Evolutionary conservation across 2,113 vertebrate species (phyloP).

Genomic region (Lethenteron camtschaticum): DNA sequence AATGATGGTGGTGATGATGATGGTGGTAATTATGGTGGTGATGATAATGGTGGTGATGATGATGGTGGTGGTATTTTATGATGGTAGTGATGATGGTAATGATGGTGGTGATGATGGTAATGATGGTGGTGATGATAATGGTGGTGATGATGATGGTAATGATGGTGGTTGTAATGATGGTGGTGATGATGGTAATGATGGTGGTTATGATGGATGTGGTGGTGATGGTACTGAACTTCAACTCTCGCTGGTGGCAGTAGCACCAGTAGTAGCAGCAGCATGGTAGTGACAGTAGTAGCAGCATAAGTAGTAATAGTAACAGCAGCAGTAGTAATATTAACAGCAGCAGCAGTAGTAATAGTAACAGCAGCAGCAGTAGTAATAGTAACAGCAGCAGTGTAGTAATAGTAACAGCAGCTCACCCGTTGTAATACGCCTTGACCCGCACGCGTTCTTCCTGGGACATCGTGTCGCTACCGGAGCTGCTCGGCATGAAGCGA

Average conservation of each 20-base stretch:
- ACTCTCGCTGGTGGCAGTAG: too few species aligned
- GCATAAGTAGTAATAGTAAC: too few species aligned
- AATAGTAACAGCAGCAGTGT: too few species aligned
- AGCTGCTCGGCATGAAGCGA: too few species aligned
- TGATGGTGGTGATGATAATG: neutral
- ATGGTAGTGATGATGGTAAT: neutral
- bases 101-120: neutral
- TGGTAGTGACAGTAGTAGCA: too few species aligned
- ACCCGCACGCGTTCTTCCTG: neutral
- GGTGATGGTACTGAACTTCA: neutral
- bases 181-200: neutral
- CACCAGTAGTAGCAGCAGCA: too few species aligned
- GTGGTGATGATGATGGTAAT: neutral
- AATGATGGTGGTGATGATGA: neutral
- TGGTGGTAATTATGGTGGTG: neutral
- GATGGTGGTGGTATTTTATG: neutral
- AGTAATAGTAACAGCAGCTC: neutral
- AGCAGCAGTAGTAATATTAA: too few species aligned
- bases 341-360: too few species aligned
- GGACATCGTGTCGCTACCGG: neutral
- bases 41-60: neutral
- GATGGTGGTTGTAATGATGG: neutral
- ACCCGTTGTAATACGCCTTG: slow-evolving; percentile 3
- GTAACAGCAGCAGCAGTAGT: too few species aligned
- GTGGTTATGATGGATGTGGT: neutral